Base-by-base conservation (phyloP, 2,888 invertebrate species). In the Chloroclysta siterata region DNA sequence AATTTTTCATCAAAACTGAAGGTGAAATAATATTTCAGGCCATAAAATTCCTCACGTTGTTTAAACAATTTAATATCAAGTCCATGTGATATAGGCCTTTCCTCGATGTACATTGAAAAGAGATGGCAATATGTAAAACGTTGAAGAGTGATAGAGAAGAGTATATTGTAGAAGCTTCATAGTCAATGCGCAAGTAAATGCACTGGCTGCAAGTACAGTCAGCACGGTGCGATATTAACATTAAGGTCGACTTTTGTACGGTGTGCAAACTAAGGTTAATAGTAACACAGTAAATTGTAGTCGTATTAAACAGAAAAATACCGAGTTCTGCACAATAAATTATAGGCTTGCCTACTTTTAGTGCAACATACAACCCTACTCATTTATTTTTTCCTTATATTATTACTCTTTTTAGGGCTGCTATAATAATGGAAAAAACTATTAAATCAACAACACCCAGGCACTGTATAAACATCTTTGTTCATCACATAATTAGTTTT, bases 121-220 rank as follows among this genome's bases (percentile, higher is more conserved):
- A 70, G 76, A 75, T 78, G 83, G 52, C 53, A 70, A 66, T 66
- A 70, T 69, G 72, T 64, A 56, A 44, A 63, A 65, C 67, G 63
- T 65, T 53, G 53, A 60, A 63, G 71, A 72, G 66, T 65, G 79
- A 85, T 70, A 73, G 77, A 74, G 82, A 84, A 67, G 72, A 74
- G 66, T 62, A 72, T 72, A 76, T 69, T 69, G 63, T 72, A 72
- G 77, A 69, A 74, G 76, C 74, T 77, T 67, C 76, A 80, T 82
- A 79, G 82, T 81, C 78, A 80, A 81, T 86, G 85, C 83, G 85
- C 82, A 80, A 82, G 79, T 82, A 83, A 87, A 83, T 90, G 89
- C 89, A 87, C 83, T 77, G 80, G 70, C 71, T 74, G 84, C 55
- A 72, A 68, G 78, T 83, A 88, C 68, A 64, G 85, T 80, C 72